These are phyloP conservation scores for Andrena trimmerana DNA, from an alignment of 2,888 invertebrate genomes.

Conservation along the genomic window DNA sequence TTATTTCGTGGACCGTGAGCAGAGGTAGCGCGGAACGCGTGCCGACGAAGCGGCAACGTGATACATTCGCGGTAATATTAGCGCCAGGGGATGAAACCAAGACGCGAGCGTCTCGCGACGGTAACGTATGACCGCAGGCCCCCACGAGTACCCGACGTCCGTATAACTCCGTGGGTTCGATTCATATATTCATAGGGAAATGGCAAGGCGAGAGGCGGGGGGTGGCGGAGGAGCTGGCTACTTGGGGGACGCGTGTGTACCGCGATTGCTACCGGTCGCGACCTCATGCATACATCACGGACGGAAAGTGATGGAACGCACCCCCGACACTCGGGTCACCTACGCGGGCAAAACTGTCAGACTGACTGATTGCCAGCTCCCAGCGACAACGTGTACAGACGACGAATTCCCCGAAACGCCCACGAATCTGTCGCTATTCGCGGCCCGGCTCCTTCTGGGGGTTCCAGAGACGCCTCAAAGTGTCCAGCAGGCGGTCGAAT, in stretches of 20 bases:
- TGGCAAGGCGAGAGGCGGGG: slow-evolving; percentile 50
- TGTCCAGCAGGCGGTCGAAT: slow-evolving; percentile 43
- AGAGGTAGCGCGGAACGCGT: slow-evolving; percentile 4
- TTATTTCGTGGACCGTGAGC: slow-evolving; percentile 22
- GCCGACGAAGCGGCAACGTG: slow-evolving; percentile 23
- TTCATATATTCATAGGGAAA: slow-evolving; percentile 83
- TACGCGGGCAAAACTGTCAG: slow-evolving; percentile 75
- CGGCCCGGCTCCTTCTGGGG: slow-evolving; percentile 22
- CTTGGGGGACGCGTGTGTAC: slow-evolving; percentile 74
- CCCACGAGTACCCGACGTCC: slow-evolving; percentile 63
- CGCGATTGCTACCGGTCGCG: slow-evolving; percentile 82
- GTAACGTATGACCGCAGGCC: slow-evolving; percentile 75
- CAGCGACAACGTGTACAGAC: slow-evolving; percentile 64
- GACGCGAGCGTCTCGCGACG: slow-evolving; percentile 72
- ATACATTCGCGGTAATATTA: slow-evolving; percentile 70
- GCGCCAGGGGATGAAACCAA: slow-evolving; percentile 67
- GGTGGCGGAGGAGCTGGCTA: slow-evolving; percentile 58
- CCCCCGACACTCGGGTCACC: slow-evolving; percentile 79
- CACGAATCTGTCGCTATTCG: slow-evolving; percentile 36
- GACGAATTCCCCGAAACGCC: slow-evolving; percentile 56
- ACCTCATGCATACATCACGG: slow-evolving; percentile 84
- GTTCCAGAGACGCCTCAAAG: slow-evolving; percentile 37
- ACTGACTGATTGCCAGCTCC: slow-evolving; percentile 84
- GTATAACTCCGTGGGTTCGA: slow-evolving; percentile 77
- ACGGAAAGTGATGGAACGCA: slow-evolving; percentile 83